phyloP scores from a whole-genome alignment of 1,140 invertebrate species.

The Drosophila bocki region DNA sequence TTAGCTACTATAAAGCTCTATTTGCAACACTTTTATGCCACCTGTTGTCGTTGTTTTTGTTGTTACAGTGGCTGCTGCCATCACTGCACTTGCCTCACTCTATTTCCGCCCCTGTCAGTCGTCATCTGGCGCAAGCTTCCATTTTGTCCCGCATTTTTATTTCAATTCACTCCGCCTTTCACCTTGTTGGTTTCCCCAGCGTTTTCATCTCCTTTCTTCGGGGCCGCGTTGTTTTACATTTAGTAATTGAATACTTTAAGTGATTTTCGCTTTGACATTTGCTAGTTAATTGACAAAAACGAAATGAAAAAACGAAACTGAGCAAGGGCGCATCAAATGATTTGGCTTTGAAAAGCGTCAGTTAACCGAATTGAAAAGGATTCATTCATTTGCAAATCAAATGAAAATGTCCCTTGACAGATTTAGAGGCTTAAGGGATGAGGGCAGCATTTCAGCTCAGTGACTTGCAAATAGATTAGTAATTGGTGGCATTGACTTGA shows the following conservation, averaged over 20 bases:
- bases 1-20: not conserved
- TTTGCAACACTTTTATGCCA: constrained; percentile 21
- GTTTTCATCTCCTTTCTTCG: constrained; percentile 38
- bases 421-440: constrained; percentile 1
- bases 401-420: constrained; percentile 13
- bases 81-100: constrained; percentile 48
- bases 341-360: constrained; percentile 29
- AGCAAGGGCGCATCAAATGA: constrained; percentile 40
- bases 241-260: constrained; percentile 80
- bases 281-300: constrained; percentile 57
- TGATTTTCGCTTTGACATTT: constrained; percentile 64
- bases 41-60: constrained; percentile 64
- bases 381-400: constrained; percentile 35
- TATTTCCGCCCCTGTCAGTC: constrained; percentile 45
- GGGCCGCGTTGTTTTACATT: constrained; percentile 55
- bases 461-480: constrained; percentile 36
- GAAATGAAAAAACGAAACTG: constrained; percentile 8
- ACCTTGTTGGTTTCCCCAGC: constrained; percentile 36
- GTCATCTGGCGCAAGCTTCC: constrained; percentile 49
- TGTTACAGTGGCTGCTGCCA: constrained; percentile 44
- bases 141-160: constrained; percentile 67
- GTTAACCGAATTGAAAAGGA: constrained; percentile 28
- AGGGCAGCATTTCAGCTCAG: constrained; percentile 17
- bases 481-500: constrained; percentile 37
- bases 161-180: constrained; percentile 54